phyloP scores from a whole-genome alignment of 2,113 vertebrate species.

The Cynoglossus semilaevis region DNA sequence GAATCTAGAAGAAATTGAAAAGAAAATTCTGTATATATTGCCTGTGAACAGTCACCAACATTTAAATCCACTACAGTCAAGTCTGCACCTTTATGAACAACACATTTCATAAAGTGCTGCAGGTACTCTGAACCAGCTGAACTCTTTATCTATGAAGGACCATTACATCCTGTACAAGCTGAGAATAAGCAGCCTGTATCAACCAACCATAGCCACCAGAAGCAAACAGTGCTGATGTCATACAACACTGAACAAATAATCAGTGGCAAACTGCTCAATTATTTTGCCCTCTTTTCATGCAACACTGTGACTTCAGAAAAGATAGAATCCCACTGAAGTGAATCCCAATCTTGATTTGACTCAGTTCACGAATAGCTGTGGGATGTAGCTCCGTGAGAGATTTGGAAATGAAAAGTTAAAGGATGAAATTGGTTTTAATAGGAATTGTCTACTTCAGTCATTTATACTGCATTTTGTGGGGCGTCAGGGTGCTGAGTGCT shows the following conservation, averaged over 20 bases:
- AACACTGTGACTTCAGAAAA: conserved; percentile 12
- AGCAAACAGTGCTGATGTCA: conserved; percentile 38
- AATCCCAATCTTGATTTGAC: conserved; percentile 36
- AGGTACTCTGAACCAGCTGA: too few species aligned
- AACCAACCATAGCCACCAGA: conserved; percentile 10
- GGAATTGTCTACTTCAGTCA: not conserved
- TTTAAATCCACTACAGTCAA: too few species aligned
- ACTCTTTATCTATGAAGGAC: too few species aligned
- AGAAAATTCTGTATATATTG: too few species aligned
- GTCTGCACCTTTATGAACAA: too few species aligned
- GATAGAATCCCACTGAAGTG: conserved; percentile 33
- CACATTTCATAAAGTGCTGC: too few species aligned
- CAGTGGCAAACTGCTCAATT: conserved; percentile 35
- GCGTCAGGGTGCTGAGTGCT: too few species aligned
- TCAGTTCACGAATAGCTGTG: conserved; percentile 39
- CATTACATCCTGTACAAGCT: conserved; percentile 6
- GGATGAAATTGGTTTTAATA: conserved; percentile 14
- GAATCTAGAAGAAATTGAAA: too few species aligned
- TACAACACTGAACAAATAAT: conserved; percentile 53
- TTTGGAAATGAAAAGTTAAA: conserved; percentile 27
- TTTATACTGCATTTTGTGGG: too few species aligned
- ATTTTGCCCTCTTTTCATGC: too few species aligned
- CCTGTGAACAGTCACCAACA: too few species aligned
- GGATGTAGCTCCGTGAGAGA: conserved; percentile 18
- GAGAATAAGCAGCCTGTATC: conserved; percentile 7